Percentiles rank a stretch among this genome's conserved stretches.
These are phyloP conservation scores for Harmothoe impar DNA, from an alignment of 2,888 invertebrate species.

Conservation along the genomic window DNA sequence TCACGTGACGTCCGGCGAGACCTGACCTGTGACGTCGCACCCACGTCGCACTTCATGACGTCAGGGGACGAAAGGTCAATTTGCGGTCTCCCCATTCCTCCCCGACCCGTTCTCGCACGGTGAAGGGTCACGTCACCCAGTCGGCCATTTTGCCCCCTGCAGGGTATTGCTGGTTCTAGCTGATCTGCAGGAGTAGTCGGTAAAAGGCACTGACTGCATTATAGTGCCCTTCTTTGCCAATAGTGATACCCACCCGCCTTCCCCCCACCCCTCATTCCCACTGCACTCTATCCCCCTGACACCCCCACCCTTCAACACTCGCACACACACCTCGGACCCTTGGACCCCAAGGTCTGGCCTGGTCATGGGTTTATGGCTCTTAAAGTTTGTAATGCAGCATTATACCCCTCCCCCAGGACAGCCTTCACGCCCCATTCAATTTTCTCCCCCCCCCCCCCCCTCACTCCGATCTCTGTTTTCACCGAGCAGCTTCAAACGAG, in stretches of 20 bases:
- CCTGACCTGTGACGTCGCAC: not conserved
- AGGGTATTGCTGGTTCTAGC: too few relatives aligned
- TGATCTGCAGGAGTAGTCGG: too few relatives aligned
- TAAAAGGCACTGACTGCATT: too few relatives aligned
- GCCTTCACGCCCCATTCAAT: not conserved
- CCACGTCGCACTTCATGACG: not conserved
- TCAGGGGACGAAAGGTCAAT: slow-evolving; percentile 10
- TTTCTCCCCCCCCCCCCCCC: not conserved
- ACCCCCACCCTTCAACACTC: too few relatives aligned
- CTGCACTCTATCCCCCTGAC: too few relatives aligned
- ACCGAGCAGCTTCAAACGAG: not conserved
- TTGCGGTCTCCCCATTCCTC: not conserved
- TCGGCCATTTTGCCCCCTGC: too few relatives aligned
- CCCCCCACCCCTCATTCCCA: not conserved
- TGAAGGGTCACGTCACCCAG: not conserved
- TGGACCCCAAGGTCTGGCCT: not conserved
- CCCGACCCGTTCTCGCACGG: not conserved
- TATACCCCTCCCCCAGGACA: not conserved
- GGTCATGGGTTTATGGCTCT: not conserved
- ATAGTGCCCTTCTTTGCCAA: too few relatives aligned
- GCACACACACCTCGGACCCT: too few relatives aligned
- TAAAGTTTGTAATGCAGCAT: too few relatives aligned
- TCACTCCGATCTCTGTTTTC: not conserved
- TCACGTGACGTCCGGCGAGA: slow-evolving; percentile 42
- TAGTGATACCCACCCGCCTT: not conserved